A percentile compares a stretch with the other conserved stretches of the same genome.
Conservation (phyloP, 2,113 vertebrate species). For the Sinosuthora webbiana region DNA sequence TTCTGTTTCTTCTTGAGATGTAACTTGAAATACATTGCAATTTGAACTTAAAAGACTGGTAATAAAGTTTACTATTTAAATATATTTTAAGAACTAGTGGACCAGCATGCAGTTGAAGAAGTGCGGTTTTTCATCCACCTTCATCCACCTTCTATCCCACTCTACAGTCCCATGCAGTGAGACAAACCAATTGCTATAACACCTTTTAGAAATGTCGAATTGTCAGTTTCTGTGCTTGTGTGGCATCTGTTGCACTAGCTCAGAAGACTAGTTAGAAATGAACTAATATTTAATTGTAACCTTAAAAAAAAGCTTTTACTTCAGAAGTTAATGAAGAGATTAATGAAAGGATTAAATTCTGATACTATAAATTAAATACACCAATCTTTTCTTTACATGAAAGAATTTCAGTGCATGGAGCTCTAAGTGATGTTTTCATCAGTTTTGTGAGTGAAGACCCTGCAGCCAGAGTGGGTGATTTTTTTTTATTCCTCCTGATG, state of each 20-base stretch:
- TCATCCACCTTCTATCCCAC: neutral
- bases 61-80: neutral
- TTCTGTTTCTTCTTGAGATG: neutral
- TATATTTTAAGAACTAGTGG: neutral
- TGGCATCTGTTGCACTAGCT: neutral
- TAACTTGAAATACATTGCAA: neutral
- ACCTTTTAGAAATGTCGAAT: fast-evolving
- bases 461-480: neutral
- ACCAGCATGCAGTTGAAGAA: neutral
- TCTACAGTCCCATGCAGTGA: neutral
- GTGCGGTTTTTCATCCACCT: neutral
- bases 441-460: neutral
- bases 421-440: neutral
- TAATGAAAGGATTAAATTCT: neutral
- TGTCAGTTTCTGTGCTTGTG: fast-evolving
- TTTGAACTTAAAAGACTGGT: neutral
- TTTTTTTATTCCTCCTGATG: neutral
- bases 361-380: neutral
- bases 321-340: neutral
- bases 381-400: neutral
- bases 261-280: neutral
- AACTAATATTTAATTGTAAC: neutral
- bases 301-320: neutral
- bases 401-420: neutral
- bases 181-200: fast-evolving